Evolutionary conservation across 1,140 invertebrate genomes (phyloP), one percentile per base, ranked within the genome.

Genomic region (Cecropterus lyciades): DNA sequence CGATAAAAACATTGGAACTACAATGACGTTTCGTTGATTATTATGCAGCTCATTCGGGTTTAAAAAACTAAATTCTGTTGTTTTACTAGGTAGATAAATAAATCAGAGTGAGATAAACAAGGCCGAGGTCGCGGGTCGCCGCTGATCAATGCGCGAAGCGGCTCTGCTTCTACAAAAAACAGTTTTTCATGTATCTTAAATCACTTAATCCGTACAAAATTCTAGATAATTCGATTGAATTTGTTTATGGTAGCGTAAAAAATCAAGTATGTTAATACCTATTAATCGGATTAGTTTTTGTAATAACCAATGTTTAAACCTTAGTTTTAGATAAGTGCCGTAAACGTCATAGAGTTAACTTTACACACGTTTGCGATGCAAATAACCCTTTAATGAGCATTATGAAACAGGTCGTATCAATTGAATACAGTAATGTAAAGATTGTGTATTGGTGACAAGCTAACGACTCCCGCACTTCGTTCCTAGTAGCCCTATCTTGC

Each of bases 81-180:
- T 57, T n/a, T n/a, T n/a, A n/a, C n/a, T n/a, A 45, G 13, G 33
- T 43, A 45, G 33, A 56, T 24, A 24, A 56, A 57, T 45, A 57
- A 57, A 57, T 45, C 40, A 45, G 20, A 45, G 20, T 57, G 40
- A 43, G 73, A 73, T 75, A 80, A 79, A 80, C 67, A 75, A 73
- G 72, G 70, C 70, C 77, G 75, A 84, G 81, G 79, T 20, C 40
- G 20, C 5, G 40, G 52, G 16, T 75, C 77, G 65, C 11, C 30
- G 45, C 17, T 42, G 55, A 68, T 64, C 69, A 37, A 45, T 40
- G 45, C 53, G 53, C 37, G 16, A 51, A 45, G 64, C 52, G 53
- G 40, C 51, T 71, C 27, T 27, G 45, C 24, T 30, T 57, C 37
- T 67, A 56, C 57, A 56, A 24, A 30, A 46, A 30, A 17, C 55